Percentiles rank a stretch among this genome's conserved stretches.
These are phyloP conservation scores for Drosophila macrospina DNA, from an alignment of 2,888 invertebrate species.

Conservation along the genomic window DNA sequence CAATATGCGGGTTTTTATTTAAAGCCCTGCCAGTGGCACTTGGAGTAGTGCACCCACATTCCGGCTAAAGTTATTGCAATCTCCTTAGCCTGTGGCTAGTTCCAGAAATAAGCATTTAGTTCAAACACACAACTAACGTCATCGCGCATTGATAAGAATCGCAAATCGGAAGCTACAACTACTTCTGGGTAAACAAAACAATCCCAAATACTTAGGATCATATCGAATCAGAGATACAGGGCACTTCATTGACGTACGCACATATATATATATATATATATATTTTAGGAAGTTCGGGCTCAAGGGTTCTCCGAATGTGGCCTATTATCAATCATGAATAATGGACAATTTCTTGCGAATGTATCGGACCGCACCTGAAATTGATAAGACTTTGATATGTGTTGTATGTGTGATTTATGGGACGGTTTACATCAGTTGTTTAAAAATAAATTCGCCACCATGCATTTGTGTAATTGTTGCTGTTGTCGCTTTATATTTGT, in stretches of 20 bases:
- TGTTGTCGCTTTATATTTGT: background rate
- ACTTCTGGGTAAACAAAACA: background rate
- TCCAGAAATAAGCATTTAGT: background rate
- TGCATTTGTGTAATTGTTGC: slow-evolving; percentile 27
- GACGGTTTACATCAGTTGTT: slow-evolving; percentile 56
- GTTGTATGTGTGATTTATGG: slow-evolving; percentile 24
- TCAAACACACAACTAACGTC: slow-evolving; percentile 5
- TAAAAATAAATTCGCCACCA: slow-evolving; percentile 50
- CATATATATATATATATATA: too few species aligned
- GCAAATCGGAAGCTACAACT: slow-evolving; percentile 10
- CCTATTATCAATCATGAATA: slow-evolving; percentile 49
- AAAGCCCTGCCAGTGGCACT: slow-evolving; percentile 1
- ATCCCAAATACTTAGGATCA: slow-evolving; percentile 1
- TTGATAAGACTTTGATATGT: slow-evolving; percentile 39
- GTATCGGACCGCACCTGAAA: slow-evolving; percentile 24
- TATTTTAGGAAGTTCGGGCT: slow-evolving; percentile 19
- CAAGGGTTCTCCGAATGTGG: slow-evolving; percentile 12
- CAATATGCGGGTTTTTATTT: slow-evolving; percentile 36
- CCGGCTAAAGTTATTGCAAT: background rate
- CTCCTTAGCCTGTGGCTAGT: slow-evolving; percentile 2
- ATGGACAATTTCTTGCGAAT: slow-evolving; percentile 53
- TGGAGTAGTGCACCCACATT: slow-evolving; percentile 26
- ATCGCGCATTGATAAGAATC: slow-evolving; percentile 10
- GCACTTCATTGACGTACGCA: slow-evolving; percentile 1
- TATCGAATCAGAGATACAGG: background rate